These are phyloP conservation scores for Anguilla obscura DNA, from an alignment of 2,797 vertebrate species.

Conservation along the genomic window DNA sequence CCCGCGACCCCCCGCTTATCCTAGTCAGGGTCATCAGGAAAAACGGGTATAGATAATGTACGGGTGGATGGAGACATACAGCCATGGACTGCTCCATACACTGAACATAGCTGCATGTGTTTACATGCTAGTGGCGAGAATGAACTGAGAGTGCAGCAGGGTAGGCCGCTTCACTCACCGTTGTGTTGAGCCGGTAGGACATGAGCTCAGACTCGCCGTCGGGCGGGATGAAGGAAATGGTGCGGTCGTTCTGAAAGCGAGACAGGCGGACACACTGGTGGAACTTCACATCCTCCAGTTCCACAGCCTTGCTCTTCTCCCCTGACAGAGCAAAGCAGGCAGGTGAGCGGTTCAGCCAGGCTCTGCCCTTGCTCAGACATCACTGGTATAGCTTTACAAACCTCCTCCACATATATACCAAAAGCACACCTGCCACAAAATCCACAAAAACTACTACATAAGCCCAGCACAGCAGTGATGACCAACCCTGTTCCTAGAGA, in stretches of 20 bases:
- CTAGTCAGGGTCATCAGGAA: too few relatives aligned
- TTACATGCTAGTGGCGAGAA: neutral
- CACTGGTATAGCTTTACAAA: neutral
- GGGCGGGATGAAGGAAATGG: slow-evolving; percentile 82
- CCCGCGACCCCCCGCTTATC: too few relatives aligned
- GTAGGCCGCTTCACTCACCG: slow-evolving; percentile 59
- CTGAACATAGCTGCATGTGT: neutral
- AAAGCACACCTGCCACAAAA: neutral
- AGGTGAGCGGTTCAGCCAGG: slow-evolving; percentile 1
- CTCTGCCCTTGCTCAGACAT: neutral
- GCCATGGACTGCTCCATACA: neutral
- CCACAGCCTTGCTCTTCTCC: slow-evolving; percentile 79
- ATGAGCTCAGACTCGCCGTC: slow-evolving; percentile 82
- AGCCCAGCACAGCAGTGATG: too few relatives aligned
- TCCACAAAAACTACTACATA: neutral
- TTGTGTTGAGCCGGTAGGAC: slow-evolving; percentile 80
- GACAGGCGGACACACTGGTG: slow-evolving; percentile 83
- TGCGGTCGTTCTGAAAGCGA: slow-evolving; percentile 81
- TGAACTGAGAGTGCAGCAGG: neutral
- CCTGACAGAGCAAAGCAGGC: slow-evolving; percentile 59
- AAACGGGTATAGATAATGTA: too few relatives aligned
- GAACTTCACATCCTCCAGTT: slow-evolving; percentile 82
- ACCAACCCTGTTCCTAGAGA: too few relatives aligned
- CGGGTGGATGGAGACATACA: neutral
- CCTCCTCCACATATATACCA: neutral